Evolutionary conservation across 2,113 vertebrate species (phyloP).

Genomic region (Elephas maximus): DNA sequence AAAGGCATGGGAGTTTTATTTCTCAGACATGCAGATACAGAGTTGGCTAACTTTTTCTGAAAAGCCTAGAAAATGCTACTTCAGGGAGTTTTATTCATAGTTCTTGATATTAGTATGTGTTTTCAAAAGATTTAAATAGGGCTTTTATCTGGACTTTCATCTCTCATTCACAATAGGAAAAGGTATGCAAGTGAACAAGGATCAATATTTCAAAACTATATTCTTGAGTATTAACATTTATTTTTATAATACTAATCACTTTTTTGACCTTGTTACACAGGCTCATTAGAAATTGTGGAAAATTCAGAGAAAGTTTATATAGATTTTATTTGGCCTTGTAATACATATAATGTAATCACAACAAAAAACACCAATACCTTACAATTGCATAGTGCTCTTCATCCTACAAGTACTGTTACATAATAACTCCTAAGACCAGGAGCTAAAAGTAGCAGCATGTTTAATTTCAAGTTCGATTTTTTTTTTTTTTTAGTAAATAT

Average conservation of each 20-base stretch:
- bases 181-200: neutral
- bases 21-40: neutral
- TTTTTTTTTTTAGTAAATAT: neutral
- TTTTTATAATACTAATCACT: neutral
- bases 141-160: neutral
- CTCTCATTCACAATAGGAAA: slow-evolving; percentile 8
- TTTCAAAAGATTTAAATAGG: slow-evolving; percentile 21
- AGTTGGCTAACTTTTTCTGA: neutral
- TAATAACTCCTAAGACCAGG: neutral
- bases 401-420: neutral
- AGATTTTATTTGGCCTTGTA: neutral
- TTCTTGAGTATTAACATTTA: neutral
- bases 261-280: neutral
- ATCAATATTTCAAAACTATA: neutral
- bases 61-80: neutral
- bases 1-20: neutral
- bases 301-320: neutral
- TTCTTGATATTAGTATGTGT: neutral
- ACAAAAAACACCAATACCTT: neutral
- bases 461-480: neutral
- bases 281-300: neutral
- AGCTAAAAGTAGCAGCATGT: neutral
- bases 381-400: neutral
- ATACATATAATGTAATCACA: neutral
- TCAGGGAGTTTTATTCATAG: neutral